Evolutionary conservation across 2,888 invertebrate genomes (phyloP), one percentile per base, ranked within the genome.

Genomic region (Theretra japonica): DNA sequence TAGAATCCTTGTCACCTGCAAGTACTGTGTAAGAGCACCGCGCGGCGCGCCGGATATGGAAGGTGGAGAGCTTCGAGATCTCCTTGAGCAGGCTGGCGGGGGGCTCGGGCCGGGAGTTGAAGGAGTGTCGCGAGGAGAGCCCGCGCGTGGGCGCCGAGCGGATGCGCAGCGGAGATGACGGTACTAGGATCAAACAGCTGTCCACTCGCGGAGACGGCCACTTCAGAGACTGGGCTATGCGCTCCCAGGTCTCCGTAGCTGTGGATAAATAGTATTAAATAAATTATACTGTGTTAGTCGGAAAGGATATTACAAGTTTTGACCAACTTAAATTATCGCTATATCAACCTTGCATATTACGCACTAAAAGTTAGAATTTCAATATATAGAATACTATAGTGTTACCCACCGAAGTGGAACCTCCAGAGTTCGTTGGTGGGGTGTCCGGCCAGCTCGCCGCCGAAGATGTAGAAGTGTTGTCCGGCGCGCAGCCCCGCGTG

Each of bases 401-500:
- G n/a, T 6, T 41, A 28, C 60, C 75, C 75, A 97, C 97, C 96
- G 86, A 97, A 97, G 90, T 97, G 97, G 90, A 97, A 97, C 87
- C 97, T 95, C 97, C 97, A 98, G 68, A 98, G 94, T 83, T 97
- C 97, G 86, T 97, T 97, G 74, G 95, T 95, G 23, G 96, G 93
- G 80, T 96, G 95, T 0, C 97, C 97, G 75, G 94, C 95, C 76
- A 96, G 93, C 88, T 97, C 97, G 0, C 97, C 97, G 5, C 97
- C 97, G 89, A 97, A 97, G 73, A 98, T 94, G 77, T 97, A 95
- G 96, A 98, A 96, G 72, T 96, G 96, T 2, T 96, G 96, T 19
- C 97, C 97, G 59, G 97, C 95, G 82, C 96, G 95, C 81, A 96
- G 96, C n/a, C 96, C 97, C 60, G 97, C 96, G 90, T 97, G 97